These are phyloP conservation scores for Scaptomyza polygonia DNA, from an alignment of 2,888 invertebrate genomes.

Conservation along the genomic window DNA sequence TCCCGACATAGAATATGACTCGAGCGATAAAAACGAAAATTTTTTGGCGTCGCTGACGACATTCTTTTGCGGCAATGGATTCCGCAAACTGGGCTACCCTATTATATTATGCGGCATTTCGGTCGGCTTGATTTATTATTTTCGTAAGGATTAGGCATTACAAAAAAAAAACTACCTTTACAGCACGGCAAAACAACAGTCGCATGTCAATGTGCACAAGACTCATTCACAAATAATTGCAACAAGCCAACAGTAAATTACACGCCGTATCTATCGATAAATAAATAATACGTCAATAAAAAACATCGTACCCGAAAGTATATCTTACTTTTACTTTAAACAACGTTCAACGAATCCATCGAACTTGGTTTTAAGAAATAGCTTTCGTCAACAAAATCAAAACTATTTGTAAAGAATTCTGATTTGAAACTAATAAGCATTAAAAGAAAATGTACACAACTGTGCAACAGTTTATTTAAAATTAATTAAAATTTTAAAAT, in stretches of 20 bases:
- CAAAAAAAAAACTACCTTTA: constrained; percentile 29
- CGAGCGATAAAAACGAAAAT: constrained; percentile 1
- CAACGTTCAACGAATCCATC: no score
- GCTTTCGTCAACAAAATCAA: no score
- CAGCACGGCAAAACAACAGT: constrained; percentile 1
- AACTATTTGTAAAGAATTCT: no score
- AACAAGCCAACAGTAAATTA: background rate
- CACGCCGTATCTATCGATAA: constrained; percentile 13
- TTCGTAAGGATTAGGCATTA: constrained; percentile 58
- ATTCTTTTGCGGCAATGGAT: constrained; percentile 26
- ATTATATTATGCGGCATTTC: constrained; percentile 62
- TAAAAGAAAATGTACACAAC: no score
- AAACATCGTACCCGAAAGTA: background rate
- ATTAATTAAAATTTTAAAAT: no score
- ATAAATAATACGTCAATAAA: background rate
- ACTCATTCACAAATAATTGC: background rate
- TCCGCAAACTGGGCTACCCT: constrained; percentile 49
- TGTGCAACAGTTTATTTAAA: no score
- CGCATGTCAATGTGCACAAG: background rate
- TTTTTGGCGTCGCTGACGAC: constrained; percentile 33
- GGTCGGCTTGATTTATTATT: constrained; percentile 56
- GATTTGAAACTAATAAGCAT: no score
- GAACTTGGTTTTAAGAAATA: no score
- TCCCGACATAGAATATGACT: background rate
- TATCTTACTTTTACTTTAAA: no score